Conservation (phyloP, 2,797 vertebrate species). For the Uromys caudimaculatus region DNA sequence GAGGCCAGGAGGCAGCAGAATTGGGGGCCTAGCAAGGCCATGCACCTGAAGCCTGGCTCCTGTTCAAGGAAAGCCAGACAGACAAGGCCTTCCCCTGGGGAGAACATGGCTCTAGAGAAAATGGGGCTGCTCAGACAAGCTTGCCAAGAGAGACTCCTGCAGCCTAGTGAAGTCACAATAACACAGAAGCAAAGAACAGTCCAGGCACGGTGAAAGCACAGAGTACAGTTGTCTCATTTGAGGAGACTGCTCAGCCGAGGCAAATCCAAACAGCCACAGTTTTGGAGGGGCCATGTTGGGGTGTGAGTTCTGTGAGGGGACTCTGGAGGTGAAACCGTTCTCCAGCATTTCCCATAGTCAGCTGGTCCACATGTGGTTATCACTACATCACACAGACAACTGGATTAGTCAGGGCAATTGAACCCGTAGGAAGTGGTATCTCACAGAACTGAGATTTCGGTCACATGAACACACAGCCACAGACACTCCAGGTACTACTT, state of each 20-base stretch:
- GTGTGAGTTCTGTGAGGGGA: background rate
- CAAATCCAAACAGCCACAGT: background rate
- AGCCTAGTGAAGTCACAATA: background rate
- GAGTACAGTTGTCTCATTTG: accelerated
- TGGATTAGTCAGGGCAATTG: conserved; percentile 73
- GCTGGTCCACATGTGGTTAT: conserved; percentile 67
- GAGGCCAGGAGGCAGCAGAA: background rate
- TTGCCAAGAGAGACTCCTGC: conserved; percentile 9
- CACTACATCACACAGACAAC: conserved; percentile 69
- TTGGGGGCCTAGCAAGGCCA: background rate
- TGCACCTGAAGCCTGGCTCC: background rate
- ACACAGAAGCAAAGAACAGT: background rate
- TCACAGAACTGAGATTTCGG: conserved; percentile 41
- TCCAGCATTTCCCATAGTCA: conserved; percentile 21
- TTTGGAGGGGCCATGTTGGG: background rate
- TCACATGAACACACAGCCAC: background rate
- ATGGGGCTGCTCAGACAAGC: background rate
- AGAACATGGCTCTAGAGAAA: background rate
- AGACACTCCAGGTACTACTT: background rate
- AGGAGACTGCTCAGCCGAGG: background rate
- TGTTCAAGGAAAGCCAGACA: background rate
- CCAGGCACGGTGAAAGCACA: background rate
- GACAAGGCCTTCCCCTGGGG: background rate
- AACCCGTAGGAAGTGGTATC: conserved; percentile 67
- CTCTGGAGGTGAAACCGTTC: conserved; percentile 23